These are phyloP conservation scores for Microtus montanus DNA, from an alignment of 2,113 vertebrate genomes.

Conservation along the genomic window DNA sequence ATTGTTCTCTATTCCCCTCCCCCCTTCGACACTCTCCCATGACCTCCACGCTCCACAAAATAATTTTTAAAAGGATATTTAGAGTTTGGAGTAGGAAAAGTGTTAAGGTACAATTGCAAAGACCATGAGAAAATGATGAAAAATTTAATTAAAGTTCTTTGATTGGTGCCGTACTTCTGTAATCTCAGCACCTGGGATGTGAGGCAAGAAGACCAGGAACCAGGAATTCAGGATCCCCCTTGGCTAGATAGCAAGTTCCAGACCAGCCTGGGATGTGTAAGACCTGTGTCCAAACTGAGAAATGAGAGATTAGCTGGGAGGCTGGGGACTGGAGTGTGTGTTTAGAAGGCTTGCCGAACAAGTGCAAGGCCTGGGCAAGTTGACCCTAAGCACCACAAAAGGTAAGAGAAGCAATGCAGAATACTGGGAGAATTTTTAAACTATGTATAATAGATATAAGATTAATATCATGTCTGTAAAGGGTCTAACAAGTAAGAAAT, in stretches of 20 bases:
- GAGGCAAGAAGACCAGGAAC: neutral
- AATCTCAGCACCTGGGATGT: neutral
- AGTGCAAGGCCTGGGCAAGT: neutral
- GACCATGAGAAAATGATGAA: neutral
- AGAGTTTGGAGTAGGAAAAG: neutral
- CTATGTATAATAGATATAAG: neutral
- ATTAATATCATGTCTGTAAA: conserved; percentile 5
- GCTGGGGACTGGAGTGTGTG: neutral
- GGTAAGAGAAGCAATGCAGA: neutral
- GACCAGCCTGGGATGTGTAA: neutral
- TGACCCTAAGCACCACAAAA: neutral
- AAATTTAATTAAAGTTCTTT: conserved; percentile 38
- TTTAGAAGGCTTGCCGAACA: too few species aligned
- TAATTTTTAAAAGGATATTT: neutral
- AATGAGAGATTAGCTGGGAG: neutral
- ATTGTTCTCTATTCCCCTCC: too few species aligned
- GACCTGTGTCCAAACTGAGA: neutral
- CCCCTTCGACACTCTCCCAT: too few species aligned
- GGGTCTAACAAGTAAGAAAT: conserved; percentile 3
- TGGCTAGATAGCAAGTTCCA: neutral
- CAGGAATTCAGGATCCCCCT: neutral
- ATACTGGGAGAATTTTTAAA: neutral
- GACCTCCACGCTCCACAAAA: too few species aligned
- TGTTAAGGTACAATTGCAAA: conserved; percentile 20
- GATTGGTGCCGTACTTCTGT: too few species aligned